Base-by-base conservation (phyloP, 2,888 invertebrate genomes). In the Adelognathus sp. region DNA sequence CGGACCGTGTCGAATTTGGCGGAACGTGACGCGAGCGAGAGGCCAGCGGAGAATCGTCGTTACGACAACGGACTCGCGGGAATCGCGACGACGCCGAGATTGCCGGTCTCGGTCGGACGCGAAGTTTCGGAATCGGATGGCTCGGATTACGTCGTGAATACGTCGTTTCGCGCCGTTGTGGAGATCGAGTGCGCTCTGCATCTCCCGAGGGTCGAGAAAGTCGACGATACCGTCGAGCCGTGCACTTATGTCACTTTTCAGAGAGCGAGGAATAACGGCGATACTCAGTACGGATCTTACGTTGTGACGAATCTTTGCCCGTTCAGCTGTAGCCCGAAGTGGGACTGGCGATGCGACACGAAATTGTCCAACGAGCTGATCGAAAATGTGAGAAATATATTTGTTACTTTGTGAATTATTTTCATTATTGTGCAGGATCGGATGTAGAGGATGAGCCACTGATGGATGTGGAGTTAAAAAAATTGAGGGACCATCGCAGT, bases 211-310 rank as follows among this genome's bases (percentile, higher is more conserved):
- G 90, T 92, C 76, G 85, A 90, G 86, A 86, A 83, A 79, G 18
- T 70, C 5, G 81, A 92, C 31, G 92, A 92, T 64, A 90, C 91
- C 18, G 90, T 93, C 11, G 92, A 93, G 58, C 94, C 94, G 7
- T 93, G 93, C 84, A 93, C 93, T 44, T 95, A 94, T 85, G 94
- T 94, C 7, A 94, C 93, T 60, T 94, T 94, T 86, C 94, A 94
- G 85, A 92, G 92, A 2, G 79, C 86, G 31, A 88, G 85, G 72
- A 77, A 56, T 18, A 76, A 14, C 74, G 73, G 71, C 21, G 71
- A 64, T 0, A 83, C 77, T 29, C 84, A 85, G 46, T 85, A 84
- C 24, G 91, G 92, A 24, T 86, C 91, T 64, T 92, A 92, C 39
- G 91, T 89, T 85, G 90, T 93, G 21, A 94, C 94, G 9, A 91